A percentile compares a stretch with the other conserved stretches of the same genome.
Evolutionary conservation across 2,113 vertebrate genomes (phyloP).

Genomic region (Gobio gobio): DNA sequence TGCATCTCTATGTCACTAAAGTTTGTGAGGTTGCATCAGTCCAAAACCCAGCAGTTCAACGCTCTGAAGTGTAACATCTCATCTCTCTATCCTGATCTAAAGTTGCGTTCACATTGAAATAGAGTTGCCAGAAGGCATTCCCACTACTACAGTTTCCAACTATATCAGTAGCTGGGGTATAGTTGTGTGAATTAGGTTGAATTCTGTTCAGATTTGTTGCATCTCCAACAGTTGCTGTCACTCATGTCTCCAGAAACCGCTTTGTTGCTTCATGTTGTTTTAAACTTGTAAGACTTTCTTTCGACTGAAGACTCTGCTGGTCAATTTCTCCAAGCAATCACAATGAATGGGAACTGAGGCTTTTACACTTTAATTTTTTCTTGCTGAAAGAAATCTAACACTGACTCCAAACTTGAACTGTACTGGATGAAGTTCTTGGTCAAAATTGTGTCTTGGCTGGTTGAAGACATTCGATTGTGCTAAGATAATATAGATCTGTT

Average conservation of each 20-base stretch:
- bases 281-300: neutral
- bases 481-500: no score
- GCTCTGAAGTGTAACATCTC: neutral
- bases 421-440: neutral
- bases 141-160: neutral
- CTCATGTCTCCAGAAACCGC: neutral
- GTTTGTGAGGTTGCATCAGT: slow-evolving; percentile 28
- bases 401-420: neutral
- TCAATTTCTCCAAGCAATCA: neutral
- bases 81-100: neutral
- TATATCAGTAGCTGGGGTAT: neutral
- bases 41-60: slow-evolving; percentile 1
- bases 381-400: neutral
- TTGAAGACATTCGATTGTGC: no score
- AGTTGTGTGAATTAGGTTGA: neutral
- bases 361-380: neutral
- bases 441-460: no score
- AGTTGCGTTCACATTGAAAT: neutral
- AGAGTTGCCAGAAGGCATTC: slow-evolving; percentile 4
- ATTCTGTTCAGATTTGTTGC: neutral
- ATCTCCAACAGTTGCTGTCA: neutral
- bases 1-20: slow-evolving; percentile 27
- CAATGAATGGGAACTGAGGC: neutral
- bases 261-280: neutral
- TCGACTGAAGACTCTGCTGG: neutral